Evolutionary conservation across 2,797 vertebrate genomes (phyloP), one percentile per base, ranked within the genome.

Genomic region (Acipenser ruthenus): DNA sequence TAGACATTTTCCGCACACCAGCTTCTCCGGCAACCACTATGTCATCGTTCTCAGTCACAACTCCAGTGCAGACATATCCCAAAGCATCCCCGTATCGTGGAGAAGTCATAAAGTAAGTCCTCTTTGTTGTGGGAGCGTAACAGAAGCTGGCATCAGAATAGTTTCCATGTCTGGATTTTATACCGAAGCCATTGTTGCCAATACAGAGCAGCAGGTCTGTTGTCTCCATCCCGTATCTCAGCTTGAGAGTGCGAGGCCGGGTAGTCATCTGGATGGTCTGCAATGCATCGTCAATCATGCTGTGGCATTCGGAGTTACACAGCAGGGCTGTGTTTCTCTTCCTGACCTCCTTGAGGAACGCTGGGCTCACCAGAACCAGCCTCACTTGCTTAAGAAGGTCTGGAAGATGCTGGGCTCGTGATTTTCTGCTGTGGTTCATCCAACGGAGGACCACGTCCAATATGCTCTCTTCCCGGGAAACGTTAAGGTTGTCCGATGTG

Each of bases 181-280:
- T 83, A 7, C 91, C 92, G 0, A 87, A 79, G 6, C 83, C 78
- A 60, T 91, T 84, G 69, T 91, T 94, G 65, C 94, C 93, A 2
- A 95, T 75, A 74, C 94, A 95, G 62, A 95, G 90, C 67, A 96
- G 81, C 67, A 95, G 84, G 61, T 86, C 86, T 0, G 93, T 90
- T 1, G 87, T 92, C 79, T 94, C 93, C 94, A 96, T 96, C 74
- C 94, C 93, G 0, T 95, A 95, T 1, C 93, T 87, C 13, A 96
- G 89, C 62, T 81, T 79, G 3, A 82, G 82, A 6, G 86, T 74
- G n/a, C 76, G 72, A 12, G 84, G 88, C 53, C 80, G 84, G 0
- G 73, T 77, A 13, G 78, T 77, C 18, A 83, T 82, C 8, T 78
- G 80, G 71, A 91, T 90, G 49, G 84, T 82, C 75, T 88, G 87